Evolutionary conservation across 2,113 vertebrate genomes (phyloP), one percentile per base, ranked within the genome.

Genomic region (Mormoops blainvillei): DNA sequence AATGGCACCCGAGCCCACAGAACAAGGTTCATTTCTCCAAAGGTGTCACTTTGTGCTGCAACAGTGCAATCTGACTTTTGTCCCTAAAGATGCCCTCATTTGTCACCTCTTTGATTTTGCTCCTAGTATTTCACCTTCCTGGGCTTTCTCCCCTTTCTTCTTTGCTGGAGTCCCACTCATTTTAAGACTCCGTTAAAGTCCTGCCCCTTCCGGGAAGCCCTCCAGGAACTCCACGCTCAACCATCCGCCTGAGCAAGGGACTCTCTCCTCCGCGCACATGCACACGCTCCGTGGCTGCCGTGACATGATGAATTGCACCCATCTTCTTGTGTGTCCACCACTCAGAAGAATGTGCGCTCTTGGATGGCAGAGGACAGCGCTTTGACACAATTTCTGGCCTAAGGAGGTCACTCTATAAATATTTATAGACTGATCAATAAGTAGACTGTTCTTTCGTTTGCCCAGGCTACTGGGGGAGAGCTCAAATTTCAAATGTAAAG

Each of bases 131-230:
- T 33, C n/a, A 45, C 73, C 24, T 77, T 92, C 45, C 56, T 82
- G 71, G 86, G 91, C 89, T 91, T 76, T 38, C 76, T 92, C 71
- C 10, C 8, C 28, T 61, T 28, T 54, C 16, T 71, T 85, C 43
- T 89, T 82, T 33, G 31, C 24, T 54, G 41, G 16, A 65, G 31
- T 65, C 7, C 70, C 22, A 61, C 13, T 70, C 78, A 63, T 67
- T 73, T 77, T 58, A 54, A 80, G 54, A 80, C 14, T 74, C n/a
- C 36, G 24, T 45, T 54, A 50, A 88, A 22, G 28, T 26, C 19
- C 4, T 7, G 33, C 13, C 20, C 52, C 38, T 96, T 92, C 65
- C 50, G 45, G 73, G 89, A 95, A 87, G 28, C 33, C 13, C 41
- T 26, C 24, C 36, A 58, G 38, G 41, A 58, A 2, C 4, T 88